Evolutionary conservation across 2,113 vertebrate species (phyloP).

Genomic region (Agelaius phoeniceus): DNA sequence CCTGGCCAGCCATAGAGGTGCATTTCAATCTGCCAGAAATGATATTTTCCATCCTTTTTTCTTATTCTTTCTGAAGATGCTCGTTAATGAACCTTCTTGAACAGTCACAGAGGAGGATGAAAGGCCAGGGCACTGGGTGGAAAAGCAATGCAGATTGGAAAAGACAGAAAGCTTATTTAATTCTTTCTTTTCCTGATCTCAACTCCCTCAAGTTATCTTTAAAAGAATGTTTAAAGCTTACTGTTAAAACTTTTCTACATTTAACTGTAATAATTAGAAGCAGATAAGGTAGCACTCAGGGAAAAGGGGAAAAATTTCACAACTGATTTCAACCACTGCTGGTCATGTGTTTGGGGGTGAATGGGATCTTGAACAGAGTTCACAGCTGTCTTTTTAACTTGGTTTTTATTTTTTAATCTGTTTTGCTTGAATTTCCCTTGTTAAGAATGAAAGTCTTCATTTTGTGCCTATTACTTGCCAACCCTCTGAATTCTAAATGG

Average conservation of each 20-base stretch:
- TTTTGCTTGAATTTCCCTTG: background rate
- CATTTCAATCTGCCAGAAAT: background rate
- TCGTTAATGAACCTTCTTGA: conserved; percentile 30
- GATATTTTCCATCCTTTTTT: background rate
- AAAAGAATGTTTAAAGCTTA: conserved; percentile 32
- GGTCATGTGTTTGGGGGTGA: background rate
- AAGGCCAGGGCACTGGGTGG: conserved; percentile 12
- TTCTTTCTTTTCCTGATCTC: conserved; percentile 47
- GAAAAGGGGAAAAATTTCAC: background rate
- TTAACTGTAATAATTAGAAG: conserved; percentile 45
- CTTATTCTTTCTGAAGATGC: conserved; percentile 55
- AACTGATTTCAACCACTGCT: background rate
- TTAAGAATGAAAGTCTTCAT: background rate
- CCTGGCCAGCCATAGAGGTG: background rate
- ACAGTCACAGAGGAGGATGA: background rate
- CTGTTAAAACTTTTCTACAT: conserved; percentile 39
- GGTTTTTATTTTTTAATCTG: background rate
- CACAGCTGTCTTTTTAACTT: background rate
- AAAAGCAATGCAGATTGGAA: conserved; percentile 16
- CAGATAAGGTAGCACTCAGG: background rate
- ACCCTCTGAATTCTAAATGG: background rate
- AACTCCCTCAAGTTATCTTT: conserved; percentile 37
- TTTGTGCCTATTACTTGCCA: background rate
- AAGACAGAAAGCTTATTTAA: conserved; percentile 27
- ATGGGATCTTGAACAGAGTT: background rate